Conservation (phyloP, 2,797 vertebrate genomes). For the Jordanella pulchra region DNA sequence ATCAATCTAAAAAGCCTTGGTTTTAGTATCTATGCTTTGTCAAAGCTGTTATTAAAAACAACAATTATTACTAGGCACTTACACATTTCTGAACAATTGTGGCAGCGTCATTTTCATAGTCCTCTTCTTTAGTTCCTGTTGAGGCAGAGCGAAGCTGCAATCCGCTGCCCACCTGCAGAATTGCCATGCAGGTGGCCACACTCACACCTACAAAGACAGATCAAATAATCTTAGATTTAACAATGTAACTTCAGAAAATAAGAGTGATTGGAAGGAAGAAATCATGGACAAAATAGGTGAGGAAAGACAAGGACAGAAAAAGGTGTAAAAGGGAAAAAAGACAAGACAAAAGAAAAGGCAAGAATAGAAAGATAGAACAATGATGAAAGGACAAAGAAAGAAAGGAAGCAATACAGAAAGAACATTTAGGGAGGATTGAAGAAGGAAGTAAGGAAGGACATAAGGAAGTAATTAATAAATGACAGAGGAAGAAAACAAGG, state of each 20-base stretch:
- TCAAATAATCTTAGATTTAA: background rate
- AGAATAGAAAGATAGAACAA: too few relatives aligned
- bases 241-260: background rate
- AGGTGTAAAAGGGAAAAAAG: background rate
- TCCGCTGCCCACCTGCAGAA: conserved; percentile 93
- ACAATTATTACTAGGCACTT: conserved; percentile 63
- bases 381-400: too few relatives aligned
- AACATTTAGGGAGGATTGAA: too few relatives aligned
- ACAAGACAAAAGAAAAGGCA: too few relatives aligned
- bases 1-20: background rate
- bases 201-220: conserved; percentile 85
- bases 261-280: background rate
- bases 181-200: conserved; percentile 98
- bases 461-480: too few relatives aligned
- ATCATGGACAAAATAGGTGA: background rate
- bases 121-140: conserved; percentile 95
- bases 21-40: background rate
- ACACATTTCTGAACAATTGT: conserved; percentile 99
- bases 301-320: background rate
- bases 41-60: background rate
- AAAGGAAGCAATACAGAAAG: too few relatives aligned
- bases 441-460: too few relatives aligned
- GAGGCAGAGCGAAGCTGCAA: conserved; percentile 93
- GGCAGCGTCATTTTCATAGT: conserved; percentile 97
- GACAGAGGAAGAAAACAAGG: too few relatives aligned